These are phyloP conservation scores for Hartigia nigra DNA, from an alignment of 2,888 invertebrate species.

Conservation along the genomic window DNA sequence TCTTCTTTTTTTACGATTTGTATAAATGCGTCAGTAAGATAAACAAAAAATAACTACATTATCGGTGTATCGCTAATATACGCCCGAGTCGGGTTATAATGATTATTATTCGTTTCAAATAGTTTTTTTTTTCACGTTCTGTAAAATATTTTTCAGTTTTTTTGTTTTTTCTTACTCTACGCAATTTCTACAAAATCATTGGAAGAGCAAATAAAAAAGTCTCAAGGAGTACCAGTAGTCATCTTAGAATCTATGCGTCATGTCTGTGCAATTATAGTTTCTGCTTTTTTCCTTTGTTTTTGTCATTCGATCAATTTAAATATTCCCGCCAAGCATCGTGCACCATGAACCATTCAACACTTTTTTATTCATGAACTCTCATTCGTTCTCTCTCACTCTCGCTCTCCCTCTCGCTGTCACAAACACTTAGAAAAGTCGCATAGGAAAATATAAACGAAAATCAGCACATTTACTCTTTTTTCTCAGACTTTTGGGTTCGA, in stretches of 20 bases:
- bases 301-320: neutral
- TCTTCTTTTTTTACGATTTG: neutral
- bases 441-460: conserved; percentile 54
- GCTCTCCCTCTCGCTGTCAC: conserved; percentile 8
- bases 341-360: neutral
- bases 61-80: neutral
- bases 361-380: neutral
- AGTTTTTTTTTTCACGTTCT: neutral
- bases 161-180: neutral
- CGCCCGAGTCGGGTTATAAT: neutral
- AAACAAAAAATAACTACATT: neutral
- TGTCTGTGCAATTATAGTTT: neutral
- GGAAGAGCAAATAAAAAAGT: neutral
- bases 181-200: neutral
- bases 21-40: neutral
- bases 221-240: neutral
- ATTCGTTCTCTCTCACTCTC: conserved; percentile 14
- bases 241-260: neutral
- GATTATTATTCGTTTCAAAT: neutral
- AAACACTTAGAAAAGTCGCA: conserved; percentile 39
- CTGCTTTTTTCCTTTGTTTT: neutral
- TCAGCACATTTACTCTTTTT: conserved; percentile 22
- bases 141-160: neutral
- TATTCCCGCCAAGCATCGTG: neutral
- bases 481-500: conserved; percentile 43